Evolutionary conservation across 2,797 vertebrate species (phyloP).

Genomic region (Xenops minutus): DNA sequence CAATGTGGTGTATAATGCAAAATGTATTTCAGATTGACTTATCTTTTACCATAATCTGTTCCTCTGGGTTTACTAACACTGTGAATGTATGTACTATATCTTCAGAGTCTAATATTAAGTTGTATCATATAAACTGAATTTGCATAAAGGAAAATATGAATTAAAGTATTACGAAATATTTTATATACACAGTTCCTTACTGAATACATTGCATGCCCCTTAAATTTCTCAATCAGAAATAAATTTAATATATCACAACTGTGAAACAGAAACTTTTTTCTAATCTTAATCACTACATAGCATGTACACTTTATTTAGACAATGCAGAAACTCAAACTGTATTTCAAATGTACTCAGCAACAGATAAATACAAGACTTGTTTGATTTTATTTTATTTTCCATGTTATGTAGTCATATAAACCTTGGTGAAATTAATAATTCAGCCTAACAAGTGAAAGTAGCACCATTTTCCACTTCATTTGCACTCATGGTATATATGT

Average conservation of each 20-base stretch:
- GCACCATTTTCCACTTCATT: not conserved
- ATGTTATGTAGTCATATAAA: not conserved
- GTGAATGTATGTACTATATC: not conserved
- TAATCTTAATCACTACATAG: not conserved
- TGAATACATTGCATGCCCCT: not conserved
- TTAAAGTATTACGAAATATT: not conserved
- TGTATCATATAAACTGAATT: not conserved
- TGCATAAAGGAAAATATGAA: not conserved
- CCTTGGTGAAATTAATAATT: not conserved
- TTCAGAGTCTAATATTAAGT: not conserved
- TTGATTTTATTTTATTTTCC: not conserved
- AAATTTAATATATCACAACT: not conserved
- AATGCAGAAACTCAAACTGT: not conserved
- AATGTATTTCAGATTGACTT: not conserved
- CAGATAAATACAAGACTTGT: not conserved
- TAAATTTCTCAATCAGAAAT: not conserved
- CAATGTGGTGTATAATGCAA: not conserved
- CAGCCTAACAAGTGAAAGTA: not conserved
- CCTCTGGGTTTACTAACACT: not conserved
- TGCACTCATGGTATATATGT: accelerated
- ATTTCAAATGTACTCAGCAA: not conserved
- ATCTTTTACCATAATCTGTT: not conserved
- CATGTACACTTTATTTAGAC: not conserved
- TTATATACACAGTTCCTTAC: not conserved
- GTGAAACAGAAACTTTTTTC: not conserved